These are phyloP conservation scores for Caerostris extrusa DNA, from an alignment of 1,140 invertebrate species.

Conservation along the genomic window DNA sequence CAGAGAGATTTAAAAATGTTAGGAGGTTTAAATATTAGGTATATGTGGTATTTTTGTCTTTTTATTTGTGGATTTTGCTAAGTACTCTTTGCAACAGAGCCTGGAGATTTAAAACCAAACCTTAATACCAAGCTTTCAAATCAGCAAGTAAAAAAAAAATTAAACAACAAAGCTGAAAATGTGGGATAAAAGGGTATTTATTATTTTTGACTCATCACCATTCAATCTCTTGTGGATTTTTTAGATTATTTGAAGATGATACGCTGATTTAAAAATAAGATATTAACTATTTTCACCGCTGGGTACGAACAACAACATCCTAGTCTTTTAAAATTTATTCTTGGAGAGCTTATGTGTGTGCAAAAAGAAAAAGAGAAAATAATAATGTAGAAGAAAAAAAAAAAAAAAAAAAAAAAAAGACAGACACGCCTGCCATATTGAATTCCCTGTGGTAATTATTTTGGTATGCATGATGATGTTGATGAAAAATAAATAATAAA, in stretches of 20 bases:
- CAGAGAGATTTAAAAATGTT: constrained; percentile 28
- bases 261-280: constrained; percentile 69
- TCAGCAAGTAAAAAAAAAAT: background rate
- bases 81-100: background rate
- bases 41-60: constrained; percentile 24
- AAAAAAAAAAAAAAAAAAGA: too few relatives aligned
- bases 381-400: background rate
- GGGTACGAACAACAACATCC: background rate
- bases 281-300: constrained; percentile 64
- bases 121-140: background rate
- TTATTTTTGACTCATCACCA: constrained; percentile 41
- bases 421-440: background rate
- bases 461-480: constrained; percentile 19
- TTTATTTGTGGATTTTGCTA: constrained; percentile 16
- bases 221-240: constrained; percentile 38
- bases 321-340: constrained; percentile 30
- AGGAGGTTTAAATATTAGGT: constrained; percentile 38
- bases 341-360: background rate
- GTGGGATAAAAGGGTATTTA: constrained; percentile 27
- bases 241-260: constrained; percentile 54
- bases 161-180: constrained; percentile 27
- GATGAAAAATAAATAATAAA: constrained; percentile 49
- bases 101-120: constrained; percentile 23
- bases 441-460: constrained; percentile 65
- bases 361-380: background rate